Evolutionary conservation across 2,888 invertebrate genomes (phyloP).

Genomic region (Drosophila tripunctata): DNA sequence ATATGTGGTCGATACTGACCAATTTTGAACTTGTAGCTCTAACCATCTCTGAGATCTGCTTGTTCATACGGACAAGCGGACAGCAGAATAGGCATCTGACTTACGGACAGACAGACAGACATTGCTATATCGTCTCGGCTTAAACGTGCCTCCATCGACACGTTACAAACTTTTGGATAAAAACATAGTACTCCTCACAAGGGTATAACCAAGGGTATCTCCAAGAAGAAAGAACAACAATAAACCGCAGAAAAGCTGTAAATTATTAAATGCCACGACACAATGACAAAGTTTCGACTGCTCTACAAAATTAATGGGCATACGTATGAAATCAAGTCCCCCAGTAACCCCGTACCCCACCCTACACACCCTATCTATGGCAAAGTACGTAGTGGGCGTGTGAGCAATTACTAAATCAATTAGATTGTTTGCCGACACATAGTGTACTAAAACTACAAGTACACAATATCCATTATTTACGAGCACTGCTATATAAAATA

Average conservation of each 20-base stretch:
- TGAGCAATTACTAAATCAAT: constrained; percentile 57
- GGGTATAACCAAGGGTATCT: background rate
- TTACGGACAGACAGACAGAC: too few species aligned
- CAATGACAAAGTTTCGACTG: constrained; percentile 40
- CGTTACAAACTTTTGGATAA: too few species aligned
- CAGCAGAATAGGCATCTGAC: too few species aligned
- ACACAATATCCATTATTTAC: constrained; percentile 21
- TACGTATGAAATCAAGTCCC: background rate
- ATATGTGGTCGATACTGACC: too few species aligned
- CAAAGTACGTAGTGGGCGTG: constrained; percentile 12
- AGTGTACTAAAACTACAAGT: background rate
- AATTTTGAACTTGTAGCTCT: too few species aligned
- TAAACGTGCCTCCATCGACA: too few species aligned
- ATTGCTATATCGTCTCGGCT: too few species aligned
- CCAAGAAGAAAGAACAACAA: constrained; percentile 1
- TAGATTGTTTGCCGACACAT: constrained; percentile 24
- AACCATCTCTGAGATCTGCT: too few species aligned
- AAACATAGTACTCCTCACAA: background rate
- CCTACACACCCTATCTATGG: background rate
- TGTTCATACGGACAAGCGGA: too few species aligned
- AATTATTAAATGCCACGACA: constrained; percentile 49
- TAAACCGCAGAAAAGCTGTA: constrained; percentile 25
- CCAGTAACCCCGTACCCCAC: too few species aligned
- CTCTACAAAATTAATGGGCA: constrained; percentile 33
- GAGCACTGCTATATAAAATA: constrained; percentile 9